A percentile compares a stretch with the other conserved stretches of the same genome.
Conservation (phyloP, 2,888 invertebrate species). For the Saturnia pavonia region DNA sequence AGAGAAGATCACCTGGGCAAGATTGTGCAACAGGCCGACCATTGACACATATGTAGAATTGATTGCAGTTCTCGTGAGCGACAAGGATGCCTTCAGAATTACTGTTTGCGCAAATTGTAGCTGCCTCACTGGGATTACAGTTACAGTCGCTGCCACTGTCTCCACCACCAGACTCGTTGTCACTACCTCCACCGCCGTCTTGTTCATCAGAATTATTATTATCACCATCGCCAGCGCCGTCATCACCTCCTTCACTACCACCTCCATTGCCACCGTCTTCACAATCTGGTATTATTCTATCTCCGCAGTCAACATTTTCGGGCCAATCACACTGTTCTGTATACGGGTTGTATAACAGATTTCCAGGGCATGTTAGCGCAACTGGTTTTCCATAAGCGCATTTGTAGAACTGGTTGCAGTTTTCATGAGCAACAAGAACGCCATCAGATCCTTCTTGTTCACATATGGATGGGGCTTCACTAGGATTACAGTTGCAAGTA, state of each 20-base stretch:
- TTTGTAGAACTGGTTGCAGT: conserved; percentile 57
- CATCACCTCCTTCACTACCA: conserved; percentile 33
- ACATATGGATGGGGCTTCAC: conserved; percentile 33
- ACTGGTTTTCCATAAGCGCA: conserved; percentile 76
- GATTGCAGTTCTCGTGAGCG: conserved; percentile 48
- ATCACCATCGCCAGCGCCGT: conserved; percentile 21
- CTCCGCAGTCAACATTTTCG: conserved; percentile 80
- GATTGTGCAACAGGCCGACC: conserved; percentile 34
- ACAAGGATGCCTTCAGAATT: conserved; percentile 38
- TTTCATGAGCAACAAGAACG: conserved; percentile 39
- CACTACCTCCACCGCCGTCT: conserved; percentile 22
- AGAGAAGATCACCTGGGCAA: conserved; percentile 36
- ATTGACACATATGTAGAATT: conserved; percentile 43
- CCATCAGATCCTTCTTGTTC: conserved; percentile 36
- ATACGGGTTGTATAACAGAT: conserved; percentile 58
- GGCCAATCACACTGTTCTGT: conserved; percentile 79
- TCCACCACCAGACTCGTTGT: conserved; percentile 17
- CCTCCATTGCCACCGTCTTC: conserved; percentile 30
- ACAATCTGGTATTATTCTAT: too few relatives aligned
- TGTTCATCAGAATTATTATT: too few relatives aligned
- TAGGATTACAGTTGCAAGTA: conserved; percentile 30
- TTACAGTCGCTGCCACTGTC: background rate
- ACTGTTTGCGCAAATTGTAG: conserved; percentile 37
- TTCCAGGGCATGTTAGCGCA: too few relatives aligned
- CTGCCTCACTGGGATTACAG: conserved; percentile 34